Conservation (phyloP, 2,888 invertebrate species). For the Eulithis prunata region DNA sequence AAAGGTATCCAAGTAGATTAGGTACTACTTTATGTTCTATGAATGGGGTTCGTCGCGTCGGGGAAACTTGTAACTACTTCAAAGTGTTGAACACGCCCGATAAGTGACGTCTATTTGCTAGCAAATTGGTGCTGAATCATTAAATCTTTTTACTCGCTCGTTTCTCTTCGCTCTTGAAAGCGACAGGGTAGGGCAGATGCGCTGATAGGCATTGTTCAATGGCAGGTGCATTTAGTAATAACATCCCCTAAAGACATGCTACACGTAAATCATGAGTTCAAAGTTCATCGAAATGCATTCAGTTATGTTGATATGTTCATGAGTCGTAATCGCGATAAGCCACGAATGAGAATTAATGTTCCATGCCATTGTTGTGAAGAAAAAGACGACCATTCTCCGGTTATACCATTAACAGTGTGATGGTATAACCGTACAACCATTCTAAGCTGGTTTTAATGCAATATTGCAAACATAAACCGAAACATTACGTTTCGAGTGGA, state of each 20-base stretch:
- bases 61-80: conserved; percentile 15
- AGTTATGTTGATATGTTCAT: conserved; percentile 10
- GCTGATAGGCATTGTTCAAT: conserved; percentile 3
- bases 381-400: conserved; percentile 18
- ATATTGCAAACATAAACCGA: conserved; percentile 13
- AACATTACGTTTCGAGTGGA: conserved; percentile 4
- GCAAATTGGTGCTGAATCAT: conserved; percentile 16
- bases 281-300: conserved; percentile 13
- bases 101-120: conserved; percentile 13
- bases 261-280: neutral
- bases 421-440: conserved; percentile 13
- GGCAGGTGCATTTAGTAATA: neutral
- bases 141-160: conserved; percentile 1
- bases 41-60: conserved; percentile 13
- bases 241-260: neutral
- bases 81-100: conserved; percentile 15
- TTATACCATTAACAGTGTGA: conserved; percentile 20
- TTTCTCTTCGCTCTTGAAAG: neutral
- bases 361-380: conserved; percentile 26
- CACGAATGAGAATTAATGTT: conserved; percentile 27
- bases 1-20: neutral
- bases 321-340: conserved; percentile 20
- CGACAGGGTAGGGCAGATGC: conserved; percentile 5
- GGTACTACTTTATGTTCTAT: conserved; percentile 9
- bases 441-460: conserved; percentile 22